A percentile compares a stretch with the other conserved stretches of the same genome.
phyloP scores from a whole-genome alignment of 2,797 vertebrate genomes.

The Karalla daura region DNA sequence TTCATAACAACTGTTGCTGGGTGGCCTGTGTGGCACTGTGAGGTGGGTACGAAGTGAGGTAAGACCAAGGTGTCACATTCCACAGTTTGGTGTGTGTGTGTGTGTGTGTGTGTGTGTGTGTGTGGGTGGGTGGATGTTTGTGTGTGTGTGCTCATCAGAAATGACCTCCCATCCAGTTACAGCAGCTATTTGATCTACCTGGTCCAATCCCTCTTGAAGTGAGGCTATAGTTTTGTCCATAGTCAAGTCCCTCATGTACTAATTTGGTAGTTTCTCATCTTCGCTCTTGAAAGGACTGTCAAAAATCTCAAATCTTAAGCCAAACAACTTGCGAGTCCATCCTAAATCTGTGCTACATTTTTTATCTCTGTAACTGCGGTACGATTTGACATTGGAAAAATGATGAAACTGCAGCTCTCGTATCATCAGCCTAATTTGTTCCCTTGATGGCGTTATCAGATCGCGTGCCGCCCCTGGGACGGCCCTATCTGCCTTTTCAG shows the following conservation, averaged over 20 bases:
- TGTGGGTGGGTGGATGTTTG: slow-evolving; percentile 33
- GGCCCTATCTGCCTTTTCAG: slow-evolving; percentile 66
- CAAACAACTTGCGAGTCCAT: slow-evolving; percentile 36
- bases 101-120: slow-evolving; percentile 59
- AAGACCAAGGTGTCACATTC: slow-evolving; percentile 85
- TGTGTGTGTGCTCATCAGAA: slow-evolving; percentile 16
- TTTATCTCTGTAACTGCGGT: slow-evolving; percentile 43
- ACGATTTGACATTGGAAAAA: slow-evolving; percentile 72
- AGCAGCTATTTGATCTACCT: slow-evolving; percentile 21
- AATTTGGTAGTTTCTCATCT: slow-evolving; percentile 22
- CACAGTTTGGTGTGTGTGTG: slow-evolving; percentile 82
- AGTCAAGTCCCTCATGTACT: background rate
- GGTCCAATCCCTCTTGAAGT: background rate
- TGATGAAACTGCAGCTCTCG: slow-evolving; percentile 58
- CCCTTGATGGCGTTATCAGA: slow-evolving; percentile 76
- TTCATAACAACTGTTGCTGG: slow-evolving; percentile 44
- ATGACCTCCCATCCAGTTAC: slow-evolving; percentile 46
- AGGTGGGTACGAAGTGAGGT: slow-evolving; percentile 75
- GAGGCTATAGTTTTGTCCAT: background rate
- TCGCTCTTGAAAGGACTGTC: background rate
- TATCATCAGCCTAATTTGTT: slow-evolving; percentile 77
- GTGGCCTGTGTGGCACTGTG: slow-evolving; percentile 69
- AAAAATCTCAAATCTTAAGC: slow-evolving; percentile 33
- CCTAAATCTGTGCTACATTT: slow-evolving; percentile 43
- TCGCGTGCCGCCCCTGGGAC: slow-evolving; percentile 64